Percentiles rank a stretch among this genome's conserved stretches.
phyloP scores from a whole-genome alignment of 2,888 invertebrate species.

The Thysanoteuthis rhombus region DNA sequence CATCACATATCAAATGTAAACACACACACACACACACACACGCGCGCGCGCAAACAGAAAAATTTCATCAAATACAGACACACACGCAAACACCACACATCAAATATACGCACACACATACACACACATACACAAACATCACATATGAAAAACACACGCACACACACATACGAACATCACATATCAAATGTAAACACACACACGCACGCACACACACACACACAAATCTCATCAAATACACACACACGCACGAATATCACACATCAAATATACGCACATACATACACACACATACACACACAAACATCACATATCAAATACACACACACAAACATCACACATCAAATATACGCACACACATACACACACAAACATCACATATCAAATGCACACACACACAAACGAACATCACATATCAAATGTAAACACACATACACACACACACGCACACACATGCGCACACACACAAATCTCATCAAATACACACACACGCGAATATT shows the following conservation, averaged over 20 bases:
- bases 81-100: background rate
- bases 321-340: background rate
- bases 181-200: background rate
- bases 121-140: background rate
- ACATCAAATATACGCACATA: background rate
- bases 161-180: background rate
- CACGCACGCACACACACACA: background rate
- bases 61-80: background rate
- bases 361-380: too few relatives aligned
- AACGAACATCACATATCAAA: background rate
- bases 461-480: background rate
- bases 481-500: background rate
- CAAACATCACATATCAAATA: background rate
- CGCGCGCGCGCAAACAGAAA: background rate
- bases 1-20: too few relatives aligned
- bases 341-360: background rate
- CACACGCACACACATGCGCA: background rate
- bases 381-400: background rate
- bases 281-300: background rate
- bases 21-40: background rate
- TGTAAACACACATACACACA: background rate
- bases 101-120: background rate
- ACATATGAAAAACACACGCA: too few relatives aligned
- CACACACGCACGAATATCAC: background rate
- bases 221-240: too few relatives aligned